Evolutionary conservation across 2,888 invertebrate genomes (phyloP).

Genomic region (Eudasyphora cyanicolor): DNA sequence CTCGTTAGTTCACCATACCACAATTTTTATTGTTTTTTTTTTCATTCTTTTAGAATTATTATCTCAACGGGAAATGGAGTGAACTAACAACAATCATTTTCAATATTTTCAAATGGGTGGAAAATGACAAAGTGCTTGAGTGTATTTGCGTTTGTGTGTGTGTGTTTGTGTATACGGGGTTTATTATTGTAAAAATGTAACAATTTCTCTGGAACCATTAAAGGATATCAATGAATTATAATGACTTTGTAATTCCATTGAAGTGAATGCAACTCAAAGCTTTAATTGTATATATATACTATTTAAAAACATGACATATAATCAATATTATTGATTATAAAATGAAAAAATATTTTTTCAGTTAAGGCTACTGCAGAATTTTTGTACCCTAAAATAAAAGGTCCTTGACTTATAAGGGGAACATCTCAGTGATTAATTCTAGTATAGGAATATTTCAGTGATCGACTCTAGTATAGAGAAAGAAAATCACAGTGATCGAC

Average conservation of each 20-base stretch:
- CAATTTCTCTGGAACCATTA: neutral
- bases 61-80: neutral
- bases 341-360: too few species aligned
- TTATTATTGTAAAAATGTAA: neutral
- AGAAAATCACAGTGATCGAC: too few species aligned
- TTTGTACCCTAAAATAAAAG: too few species aligned
- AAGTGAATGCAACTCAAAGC: neutral
- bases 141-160: neutral
- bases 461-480: too few species aligned
- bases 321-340: too few species aligned
- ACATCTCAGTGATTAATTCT: too few species aligned
- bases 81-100: neutral
- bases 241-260: slow-evolving; percentile 16
- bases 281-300: too few species aligned
- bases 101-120: neutral
- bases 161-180: neutral
- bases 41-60: slow-evolving; percentile 38
- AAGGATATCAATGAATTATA: neutral
- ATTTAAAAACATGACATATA: too few species aligned
- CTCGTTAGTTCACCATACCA: neutral
- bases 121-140: neutral
- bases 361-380: too few species aligned
- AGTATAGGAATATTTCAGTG: too few species aligned
- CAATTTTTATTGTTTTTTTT: neutral
- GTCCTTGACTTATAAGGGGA: too few species aligned